Conservation (phyloP, 1,140 invertebrate genomes). For the Drosophila mauritiana region DNA sequence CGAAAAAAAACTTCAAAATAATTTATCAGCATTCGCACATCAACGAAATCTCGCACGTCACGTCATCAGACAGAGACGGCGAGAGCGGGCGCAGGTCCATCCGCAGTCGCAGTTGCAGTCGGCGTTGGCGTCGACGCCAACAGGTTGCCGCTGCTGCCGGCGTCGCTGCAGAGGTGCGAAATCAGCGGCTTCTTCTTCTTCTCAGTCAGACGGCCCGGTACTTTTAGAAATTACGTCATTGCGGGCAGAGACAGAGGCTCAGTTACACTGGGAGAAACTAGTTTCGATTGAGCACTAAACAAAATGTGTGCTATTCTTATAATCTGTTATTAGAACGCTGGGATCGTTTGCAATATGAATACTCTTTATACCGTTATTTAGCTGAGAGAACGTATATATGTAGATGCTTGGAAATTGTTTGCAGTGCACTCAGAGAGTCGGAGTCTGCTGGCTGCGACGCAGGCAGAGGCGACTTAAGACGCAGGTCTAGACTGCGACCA, state of each 20-base stretch:
- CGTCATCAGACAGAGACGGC: conserved; percentile 56
- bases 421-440: not conserved
- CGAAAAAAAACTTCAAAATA: conserved; percentile 57
- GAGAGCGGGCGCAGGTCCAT: conserved; percentile 23
- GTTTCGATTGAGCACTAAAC: not conserved
- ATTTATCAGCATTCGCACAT: conserved; percentile 75
- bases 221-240: conserved; percentile 83
- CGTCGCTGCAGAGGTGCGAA: conserved; percentile 62
- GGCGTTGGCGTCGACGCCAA: conserved; percentile 39
- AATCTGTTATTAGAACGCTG: too few species aligned
- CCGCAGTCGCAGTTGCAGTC: conserved; percentile 17
- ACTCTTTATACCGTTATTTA: too few species aligned
- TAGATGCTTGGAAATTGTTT: not conserved
- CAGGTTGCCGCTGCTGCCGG: conserved; percentile 59
- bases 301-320: too few species aligned
- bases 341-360: too few species aligned
- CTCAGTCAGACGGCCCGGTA: conserved; percentile 48
- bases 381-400: too few species aligned
- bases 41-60: conserved; percentile 73
- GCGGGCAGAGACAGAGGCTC: conserved; percentile 28
- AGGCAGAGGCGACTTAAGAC: conserved; percentile 51
- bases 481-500: conserved; percentile 39
- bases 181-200: conserved; percentile 20
- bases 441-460: conserved; percentile 9
- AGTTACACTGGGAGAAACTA: conserved; percentile 4